Evolutionary conservation across 2,113 vertebrate genomes (phyloP).

Genomic region (Amphiprion percula): DNA sequence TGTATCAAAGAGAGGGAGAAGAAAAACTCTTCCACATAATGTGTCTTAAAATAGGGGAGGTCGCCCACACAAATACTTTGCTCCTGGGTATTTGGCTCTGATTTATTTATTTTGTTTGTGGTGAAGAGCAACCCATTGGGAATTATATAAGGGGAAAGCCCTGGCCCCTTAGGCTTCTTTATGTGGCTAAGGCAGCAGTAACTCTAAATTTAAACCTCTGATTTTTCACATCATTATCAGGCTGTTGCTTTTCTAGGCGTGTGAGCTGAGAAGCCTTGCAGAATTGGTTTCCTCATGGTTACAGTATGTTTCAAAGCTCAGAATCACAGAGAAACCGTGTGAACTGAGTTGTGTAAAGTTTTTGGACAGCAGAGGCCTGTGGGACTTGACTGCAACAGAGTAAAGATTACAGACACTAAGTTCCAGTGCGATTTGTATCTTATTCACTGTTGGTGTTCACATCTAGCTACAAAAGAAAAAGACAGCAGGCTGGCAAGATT

Average conservation of each 20-base stretch:
- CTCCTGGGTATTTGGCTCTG: conserved; percentile 61
- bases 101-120: conserved; percentile 75
- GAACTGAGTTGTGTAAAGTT: conserved; percentile 45
- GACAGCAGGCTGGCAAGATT: conserved; percentile 29
- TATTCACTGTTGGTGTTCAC: conserved; percentile 41
- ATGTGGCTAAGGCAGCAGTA: conserved; percentile 39
- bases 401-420: conserved; percentile 10
- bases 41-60: conserved; percentile 64
- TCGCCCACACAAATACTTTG: conserved; percentile 62
- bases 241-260: conserved; percentile 5
- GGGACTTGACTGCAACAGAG: conserved; percentile 6
- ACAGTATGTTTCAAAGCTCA: conserved; percentile 43
- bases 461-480: conserved; percentile 36
- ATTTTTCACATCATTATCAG: conserved; percentile 58
- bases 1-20: conserved; percentile 35
- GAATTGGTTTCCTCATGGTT: conserved; percentile 34
- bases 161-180: conserved; percentile 48
- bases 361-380: conserved; percentile 15
- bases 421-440: conserved; percentile 21
- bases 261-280: conserved; percentile 30
- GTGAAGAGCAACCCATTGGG: conserved; percentile 54
- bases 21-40: conserved; percentile 46
- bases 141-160: conserved; percentile 60
- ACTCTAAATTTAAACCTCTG: conserved; percentile 51
- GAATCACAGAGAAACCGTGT: conserved; percentile 21